A percentile compares a stretch with the other conserved stretches of the same genome.
These are phyloP conservation scores for Setophaga coronata DNA, from an alignment of 2,113 vertebrate species.

Conservation along the genomic window DNA sequence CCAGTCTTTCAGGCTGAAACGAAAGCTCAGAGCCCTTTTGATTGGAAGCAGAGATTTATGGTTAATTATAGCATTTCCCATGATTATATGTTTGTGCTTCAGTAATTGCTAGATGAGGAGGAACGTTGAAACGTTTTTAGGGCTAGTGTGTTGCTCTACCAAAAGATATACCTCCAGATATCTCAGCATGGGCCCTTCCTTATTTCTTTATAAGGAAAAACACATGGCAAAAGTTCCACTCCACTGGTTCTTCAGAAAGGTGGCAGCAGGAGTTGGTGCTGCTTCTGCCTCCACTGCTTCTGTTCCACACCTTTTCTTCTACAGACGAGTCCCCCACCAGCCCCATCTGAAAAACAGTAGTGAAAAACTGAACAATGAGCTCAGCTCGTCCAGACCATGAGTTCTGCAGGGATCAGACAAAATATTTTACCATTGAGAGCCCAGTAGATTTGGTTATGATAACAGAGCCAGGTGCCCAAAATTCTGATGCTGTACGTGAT, in stretches of 20 bases:
- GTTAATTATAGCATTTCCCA: slow-evolving; percentile 44
- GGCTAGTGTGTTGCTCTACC: background rate
- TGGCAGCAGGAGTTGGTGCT: background rate
- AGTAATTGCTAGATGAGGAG: slow-evolving; percentile 43
- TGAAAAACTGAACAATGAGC: background rate
- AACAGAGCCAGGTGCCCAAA: background rate
- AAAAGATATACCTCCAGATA: background rate
- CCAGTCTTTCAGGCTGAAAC: background rate
- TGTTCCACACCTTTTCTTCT: background rate
- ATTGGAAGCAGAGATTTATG: slow-evolving; percentile 46
- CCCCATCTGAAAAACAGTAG: background rate
- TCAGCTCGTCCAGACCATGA: background rate
- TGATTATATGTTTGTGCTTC: slow-evolving; percentile 49
- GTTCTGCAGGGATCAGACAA: background rate
- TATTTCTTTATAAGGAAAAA: background rate
- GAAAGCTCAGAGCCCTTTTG: slow-evolving; percentile 30
- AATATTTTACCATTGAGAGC: background rate
- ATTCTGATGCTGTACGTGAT: background rate
- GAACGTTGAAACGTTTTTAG: background rate
- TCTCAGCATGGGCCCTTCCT: background rate
- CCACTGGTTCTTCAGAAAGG: background rate
- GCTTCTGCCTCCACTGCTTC: background rate
- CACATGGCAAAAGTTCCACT: background rate
- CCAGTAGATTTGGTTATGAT: background rate
- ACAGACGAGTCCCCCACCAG: background rate